phyloP scores from a whole-genome alignment of 2,113 vertebrate genomes.

The Ariopsis seemanni region DNA sequence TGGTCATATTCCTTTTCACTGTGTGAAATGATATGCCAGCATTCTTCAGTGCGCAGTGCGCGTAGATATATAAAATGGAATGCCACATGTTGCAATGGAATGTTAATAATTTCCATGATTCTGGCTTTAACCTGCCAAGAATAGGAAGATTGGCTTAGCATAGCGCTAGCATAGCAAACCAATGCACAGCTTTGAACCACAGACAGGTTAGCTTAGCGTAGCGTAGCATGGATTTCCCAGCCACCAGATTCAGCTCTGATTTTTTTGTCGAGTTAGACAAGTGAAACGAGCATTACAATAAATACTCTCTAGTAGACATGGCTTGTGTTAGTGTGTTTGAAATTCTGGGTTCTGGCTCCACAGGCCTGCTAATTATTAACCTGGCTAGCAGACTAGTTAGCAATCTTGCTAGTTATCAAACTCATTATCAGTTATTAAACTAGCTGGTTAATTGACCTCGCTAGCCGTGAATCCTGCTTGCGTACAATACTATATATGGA shows the following conservation, averaged over 20 bases:
- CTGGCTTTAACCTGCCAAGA: conserved; percentile 12
- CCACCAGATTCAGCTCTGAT: not conserved
- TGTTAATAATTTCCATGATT: conserved; percentile 38
- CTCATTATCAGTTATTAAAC: not conserved
- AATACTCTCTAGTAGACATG: not conserved
- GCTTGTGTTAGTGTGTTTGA: not conserved
- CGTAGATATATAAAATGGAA: conserved; percentile 20
- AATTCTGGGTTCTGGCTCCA: not conserved
- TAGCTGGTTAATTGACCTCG: not conserved
- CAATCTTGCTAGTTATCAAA: not conserved
- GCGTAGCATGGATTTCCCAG: not conserved
- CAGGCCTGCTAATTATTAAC: not conserved
- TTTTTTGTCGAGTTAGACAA: not conserved
- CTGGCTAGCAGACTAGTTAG: not conserved
- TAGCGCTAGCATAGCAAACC: too few species aligned
- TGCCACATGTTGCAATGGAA: conserved; percentile 29
- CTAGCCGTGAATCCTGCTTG: not conserved
- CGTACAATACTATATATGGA: not conserved
- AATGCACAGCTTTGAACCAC: not conserved
- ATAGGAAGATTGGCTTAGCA: not conserved
- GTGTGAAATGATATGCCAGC: conserved; percentile 13
- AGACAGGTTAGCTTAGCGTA: not conserved
- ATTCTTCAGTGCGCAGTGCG: not conserved
- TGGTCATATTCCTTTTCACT: not conserved
- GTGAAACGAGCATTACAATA: not conserved